A percentile compares a stretch with the other conserved stretches of the same genome.
phyloP scores from a whole-genome alignment of 2,113 vertebrate genomes.

The Anoplopoma fimbria region DNA sequence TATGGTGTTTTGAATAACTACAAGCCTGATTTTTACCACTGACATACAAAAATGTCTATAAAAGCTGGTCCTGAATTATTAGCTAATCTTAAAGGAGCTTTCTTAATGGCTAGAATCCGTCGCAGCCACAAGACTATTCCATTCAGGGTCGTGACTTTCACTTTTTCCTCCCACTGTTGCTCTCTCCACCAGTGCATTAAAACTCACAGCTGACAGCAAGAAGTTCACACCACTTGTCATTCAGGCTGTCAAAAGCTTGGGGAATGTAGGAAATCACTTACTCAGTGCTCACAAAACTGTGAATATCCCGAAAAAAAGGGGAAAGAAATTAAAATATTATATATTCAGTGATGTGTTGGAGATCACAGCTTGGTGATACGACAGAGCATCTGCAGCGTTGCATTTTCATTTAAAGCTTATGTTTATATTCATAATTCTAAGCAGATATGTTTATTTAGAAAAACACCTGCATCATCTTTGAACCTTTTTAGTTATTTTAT shows the following conservation, averaged over 20 bases:
- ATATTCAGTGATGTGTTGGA: background rate
- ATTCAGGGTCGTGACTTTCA: constrained; percentile 29
- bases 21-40: too few species aligned
- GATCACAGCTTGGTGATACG: background rate
- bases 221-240: constrained; percentile 25
- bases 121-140: constrained; percentile 19
- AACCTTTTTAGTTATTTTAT: constrained; percentile 3
- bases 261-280: constrained; percentile 9
- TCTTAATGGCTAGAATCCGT: constrained; percentile 22
- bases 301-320: background rate
- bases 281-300: background rate
- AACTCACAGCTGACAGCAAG: constrained; percentile 44
- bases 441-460: constrained; percentile 47
- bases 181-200: constrained; percentile 47
- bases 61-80: background rate
- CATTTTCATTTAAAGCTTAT: background rate
- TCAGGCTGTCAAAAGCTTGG: constrained; percentile 1
- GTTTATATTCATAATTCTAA: background rate
- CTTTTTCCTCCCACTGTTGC: background rate
- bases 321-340: background rate
- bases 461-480: constrained; percentile 37
- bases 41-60: background rate
- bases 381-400: background rate
- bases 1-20: too few species aligned
- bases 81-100: too few species aligned